phyloP scores from a whole-genome alignment of 2,888 invertebrate genomes.

The Agrotis segetum region DNA sequence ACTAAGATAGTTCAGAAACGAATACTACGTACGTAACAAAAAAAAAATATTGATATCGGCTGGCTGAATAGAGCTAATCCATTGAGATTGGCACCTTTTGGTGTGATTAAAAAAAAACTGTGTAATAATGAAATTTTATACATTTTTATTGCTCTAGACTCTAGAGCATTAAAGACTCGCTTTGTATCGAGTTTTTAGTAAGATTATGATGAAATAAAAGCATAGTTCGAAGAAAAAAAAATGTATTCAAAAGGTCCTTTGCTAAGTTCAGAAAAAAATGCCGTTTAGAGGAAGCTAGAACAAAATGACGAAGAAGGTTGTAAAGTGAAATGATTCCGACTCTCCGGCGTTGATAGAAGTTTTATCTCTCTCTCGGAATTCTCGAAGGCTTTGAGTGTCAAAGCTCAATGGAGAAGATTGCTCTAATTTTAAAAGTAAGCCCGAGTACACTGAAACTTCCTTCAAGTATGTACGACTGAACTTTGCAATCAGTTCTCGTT shows the following conservation, averaged over 20 bases:
- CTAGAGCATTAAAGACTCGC: too few relatives aligned
- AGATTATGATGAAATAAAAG: too few relatives aligned
- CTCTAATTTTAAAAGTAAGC: slow-evolving; percentile 29
- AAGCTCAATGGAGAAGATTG: slow-evolving; percentile 37
- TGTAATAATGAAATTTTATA: too few relatives aligned
- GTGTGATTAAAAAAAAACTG: too few relatives aligned
- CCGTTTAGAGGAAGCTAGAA: slow-evolving; percentile 60
- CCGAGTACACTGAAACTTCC: slow-evolving; percentile 1
- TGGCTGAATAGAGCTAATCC: too few relatives aligned
- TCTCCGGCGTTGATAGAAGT: slow-evolving; percentile 77
- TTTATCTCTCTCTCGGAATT: slow-evolving; percentile 75
- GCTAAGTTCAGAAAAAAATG: slow-evolving; percentile 47
- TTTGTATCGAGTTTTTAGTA: too few relatives aligned
- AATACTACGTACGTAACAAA: too few relatives aligned
- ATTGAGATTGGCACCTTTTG: too few relatives aligned
- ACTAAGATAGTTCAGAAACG: too few relatives aligned
- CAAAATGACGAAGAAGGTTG: slow-evolving; percentile 74
- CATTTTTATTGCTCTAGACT: too few relatives aligned
- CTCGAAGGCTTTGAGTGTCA: slow-evolving; percentile 75
- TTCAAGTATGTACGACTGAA: slow-evolving; percentile 15
- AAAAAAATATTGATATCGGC: too few relatives aligned
- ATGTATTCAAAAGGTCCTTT: slow-evolving; percentile 54
- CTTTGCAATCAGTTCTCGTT: slow-evolving; percentile 1
- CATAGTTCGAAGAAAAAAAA: too few relatives aligned
- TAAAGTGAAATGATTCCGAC: slow-evolving; percentile 77